A percentile compares a stretch with the other conserved stretches of the same genome.
Evolutionary conservation across 2,113 vertebrate species (phyloP).

Genomic region (Salvelinus fontinalis): DNA sequence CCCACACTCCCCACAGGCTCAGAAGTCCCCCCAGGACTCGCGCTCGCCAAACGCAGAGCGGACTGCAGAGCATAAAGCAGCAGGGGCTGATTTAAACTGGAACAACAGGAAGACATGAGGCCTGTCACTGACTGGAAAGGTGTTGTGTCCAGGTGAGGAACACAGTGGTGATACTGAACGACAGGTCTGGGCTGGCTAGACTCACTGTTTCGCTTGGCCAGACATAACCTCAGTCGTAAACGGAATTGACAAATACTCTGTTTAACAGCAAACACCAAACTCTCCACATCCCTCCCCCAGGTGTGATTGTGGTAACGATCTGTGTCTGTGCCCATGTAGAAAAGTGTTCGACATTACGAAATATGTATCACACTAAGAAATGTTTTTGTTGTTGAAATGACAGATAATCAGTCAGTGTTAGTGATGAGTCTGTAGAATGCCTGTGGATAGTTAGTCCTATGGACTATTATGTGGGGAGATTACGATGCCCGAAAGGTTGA

Average conservation of each 20-base stretch:
- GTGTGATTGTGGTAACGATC: conserved; percentile 40
- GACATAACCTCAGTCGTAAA: conserved; percentile 57
- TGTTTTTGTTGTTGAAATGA: conserved; percentile 37
- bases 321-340: conserved; percentile 25
- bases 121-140: conserved; percentile 7
- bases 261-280: conserved; percentile 56
- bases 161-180: conserved; percentile 45
- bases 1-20: conserved; percentile 89
- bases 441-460: conserved; percentile 72
- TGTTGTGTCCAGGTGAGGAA: conserved; percentile 8
- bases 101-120: conserved; percentile 86
- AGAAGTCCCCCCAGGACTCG: conserved; percentile 91
- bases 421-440: conserved; percentile 43
- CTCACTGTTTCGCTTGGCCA: conserved; percentile 11
- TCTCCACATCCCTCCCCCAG: conserved; percentile 9
- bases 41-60: conserved; percentile 86
- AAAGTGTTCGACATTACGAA: background rate
- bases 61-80: conserved; percentile 83
- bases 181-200: conserved; percentile 36
- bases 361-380: background rate
- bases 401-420: conserved; percentile 41
- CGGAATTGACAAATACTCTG: conserved; percentile 43
- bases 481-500: conserved; percentile 43
- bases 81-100: conserved; percentile 87
- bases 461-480: conserved; percentile 66